Evolutionary conservation across 2,113 vertebrate genomes (phyloP), one percentile per base, ranked within the genome.

Genomic region (Saguinus imperator): DNA sequence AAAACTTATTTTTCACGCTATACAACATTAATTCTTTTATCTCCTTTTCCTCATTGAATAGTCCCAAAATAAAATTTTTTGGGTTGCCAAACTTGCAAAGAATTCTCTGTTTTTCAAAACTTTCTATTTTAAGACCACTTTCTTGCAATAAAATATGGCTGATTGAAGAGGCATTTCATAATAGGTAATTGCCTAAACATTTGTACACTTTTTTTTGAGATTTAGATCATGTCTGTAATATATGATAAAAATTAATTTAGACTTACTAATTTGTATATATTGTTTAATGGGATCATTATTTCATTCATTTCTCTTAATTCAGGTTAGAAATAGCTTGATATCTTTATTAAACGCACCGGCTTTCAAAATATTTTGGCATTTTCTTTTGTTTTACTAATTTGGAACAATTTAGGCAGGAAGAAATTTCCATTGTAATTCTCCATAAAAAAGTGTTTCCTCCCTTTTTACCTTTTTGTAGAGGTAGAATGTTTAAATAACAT

Each of bases 341-440:
- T 40, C 37, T 40, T 40, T 40, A 40, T 40, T 40, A 40, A 40
- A 40, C 37, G 37, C 37, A 40, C 37, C 37, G 2, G 2, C 37
- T 40, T 40, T 40, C 37, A 40, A 40, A 40, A 40, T 40, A 40
- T 40, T 40, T 40, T 40, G 37, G 37, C 37, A 40, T 40, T 40
- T 40, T 40, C 37, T 40, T 40, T 40, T 40, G 37, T 40, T 40
- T 40, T 40, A 40, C 55, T 88, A 96, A 95, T 89, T 93, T 23
- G 92, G 50, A 94, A 94, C 23, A 80, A 45, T 89, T 80, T 75
- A 91, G 43, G 68, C 64, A 61, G 12, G 58, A 61, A 94, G 48
- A 95, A 76, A 93, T 94, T 95, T 84, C 48, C 57, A 80, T 91
- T 79, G 52, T 93, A 80, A 91, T 95, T 93, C 80, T 64, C 20